Conservation (phyloP, 2,888 invertebrate species). For the Agrypnus murinus region DNA sequence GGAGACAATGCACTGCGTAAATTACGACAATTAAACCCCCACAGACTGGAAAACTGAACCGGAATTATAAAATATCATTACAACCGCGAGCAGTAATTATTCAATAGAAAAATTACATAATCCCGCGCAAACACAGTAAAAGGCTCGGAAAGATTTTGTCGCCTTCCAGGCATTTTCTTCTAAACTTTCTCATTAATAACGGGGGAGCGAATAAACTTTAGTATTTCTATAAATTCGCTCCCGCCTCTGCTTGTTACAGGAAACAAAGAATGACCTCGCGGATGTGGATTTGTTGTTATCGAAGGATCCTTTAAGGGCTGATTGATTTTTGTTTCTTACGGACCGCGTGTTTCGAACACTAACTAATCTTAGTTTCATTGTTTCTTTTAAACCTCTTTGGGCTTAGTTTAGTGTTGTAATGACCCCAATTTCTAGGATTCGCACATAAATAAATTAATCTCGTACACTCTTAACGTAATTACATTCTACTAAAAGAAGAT, state of each 20-base stretch:
- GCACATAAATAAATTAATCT: conserved; percentile 2
- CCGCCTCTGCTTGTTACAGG: conserved; percentile 28
- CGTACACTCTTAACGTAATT: background rate
- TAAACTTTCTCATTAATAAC: conserved; percentile 38
- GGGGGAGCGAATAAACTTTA: conserved; percentile 22
- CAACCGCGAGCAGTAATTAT: conserved; percentile 25
- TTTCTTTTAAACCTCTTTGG: conserved; percentile 33
- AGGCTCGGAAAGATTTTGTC: conserved; percentile 30
- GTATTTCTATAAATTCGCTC: conserved; percentile 33
- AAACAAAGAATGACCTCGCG: conserved; percentile 37
- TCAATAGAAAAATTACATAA: conserved; percentile 28
- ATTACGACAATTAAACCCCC: conserved; percentile 18
- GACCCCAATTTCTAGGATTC: background rate
- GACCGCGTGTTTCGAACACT: conserved; percentile 46
- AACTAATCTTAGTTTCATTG: conserved; percentile 37
- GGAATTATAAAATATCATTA: conserved; percentile 8
- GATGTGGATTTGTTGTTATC: conserved; percentile 41
- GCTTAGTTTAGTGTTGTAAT: conserved; percentile 27
- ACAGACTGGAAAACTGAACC: background rate
- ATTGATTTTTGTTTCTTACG: conserved; percentile 55
- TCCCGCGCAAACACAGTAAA: conserved; percentile 20
- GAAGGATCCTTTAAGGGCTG: conserved; percentile 49
- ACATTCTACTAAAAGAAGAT: background rate
- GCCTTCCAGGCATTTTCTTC: conserved; percentile 26
- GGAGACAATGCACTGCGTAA: conserved; percentile 23